Evolutionary conservation across 2,888 invertebrate genomes (phyloP).

Genomic region (Drosophila setosimentum): DNA sequence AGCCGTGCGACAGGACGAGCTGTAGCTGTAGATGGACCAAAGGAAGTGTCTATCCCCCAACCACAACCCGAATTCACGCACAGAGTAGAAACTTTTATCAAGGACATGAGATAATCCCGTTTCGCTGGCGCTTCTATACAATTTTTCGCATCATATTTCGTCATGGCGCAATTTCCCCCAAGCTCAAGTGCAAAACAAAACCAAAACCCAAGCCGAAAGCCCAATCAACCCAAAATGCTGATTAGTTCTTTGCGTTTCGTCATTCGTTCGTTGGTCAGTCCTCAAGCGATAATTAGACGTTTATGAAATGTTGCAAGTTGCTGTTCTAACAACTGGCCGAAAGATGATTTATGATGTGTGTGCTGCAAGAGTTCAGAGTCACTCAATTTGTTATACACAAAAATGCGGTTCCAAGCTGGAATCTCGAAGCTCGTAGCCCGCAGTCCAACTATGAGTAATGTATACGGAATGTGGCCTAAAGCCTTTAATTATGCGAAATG

Average conservation of each 20-base stretch:
- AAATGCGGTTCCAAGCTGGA: slow-evolving; percentile 10
- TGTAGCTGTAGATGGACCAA: slow-evolving; percentile 4
- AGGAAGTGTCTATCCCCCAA: neutral
- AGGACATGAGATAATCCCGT: slow-evolving; percentile 64
- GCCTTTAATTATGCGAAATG: slow-evolving; percentile 51
- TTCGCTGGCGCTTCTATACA: slow-evolving; percentile 23
- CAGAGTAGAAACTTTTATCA: slow-evolving; percentile 43
- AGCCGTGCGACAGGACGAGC: slow-evolving; percentile 33
- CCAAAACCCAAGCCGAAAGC: neutral
- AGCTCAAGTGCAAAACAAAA: neutral
- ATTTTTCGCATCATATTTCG: slow-evolving; percentile 49
- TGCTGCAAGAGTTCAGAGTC: slow-evolving; percentile 50
- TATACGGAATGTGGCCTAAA: slow-evolving; percentile 26
- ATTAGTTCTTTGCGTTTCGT: slow-evolving; percentile 31
- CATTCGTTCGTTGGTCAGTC: slow-evolving; percentile 28
- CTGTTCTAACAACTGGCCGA: slow-evolving; percentile 9
- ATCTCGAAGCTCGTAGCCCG: slow-evolving; percentile 2
- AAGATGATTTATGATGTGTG: slow-evolving; percentile 73
- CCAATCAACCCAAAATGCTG: slow-evolving; percentile 35
- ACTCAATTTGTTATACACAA: slow-evolving; percentile 63
- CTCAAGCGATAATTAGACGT: slow-evolving; percentile 70
- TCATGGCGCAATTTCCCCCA: neutral
- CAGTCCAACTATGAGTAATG: slow-evolving; percentile 46
- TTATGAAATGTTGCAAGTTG: slow-evolving; percentile 51
- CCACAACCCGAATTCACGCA: slow-evolving; percentile 2